phyloP scores from a whole-genome alignment of 2,113 vertebrate genomes.

The Piprites chloris region DNA sequence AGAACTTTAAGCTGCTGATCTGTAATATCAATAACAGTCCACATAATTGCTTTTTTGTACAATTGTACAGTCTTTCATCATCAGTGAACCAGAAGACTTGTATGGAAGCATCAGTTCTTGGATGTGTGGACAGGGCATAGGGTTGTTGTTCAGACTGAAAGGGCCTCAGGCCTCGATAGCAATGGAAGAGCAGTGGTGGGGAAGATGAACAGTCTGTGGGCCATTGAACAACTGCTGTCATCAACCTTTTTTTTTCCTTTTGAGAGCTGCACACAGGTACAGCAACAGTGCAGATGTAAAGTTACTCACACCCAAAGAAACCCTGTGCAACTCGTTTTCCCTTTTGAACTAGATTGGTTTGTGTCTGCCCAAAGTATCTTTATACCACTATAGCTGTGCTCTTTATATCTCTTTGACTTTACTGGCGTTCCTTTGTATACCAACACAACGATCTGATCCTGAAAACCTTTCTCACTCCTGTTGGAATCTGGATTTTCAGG shows the following conservation, averaged over 20 bases:
- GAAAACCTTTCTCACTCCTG: neutral
- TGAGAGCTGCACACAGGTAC: neutral
- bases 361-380: neutral
- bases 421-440: neutral
- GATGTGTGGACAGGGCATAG: neutral
- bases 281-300: neutral
- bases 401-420: neutral
- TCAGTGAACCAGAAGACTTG: neutral
- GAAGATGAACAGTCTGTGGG: neutral
- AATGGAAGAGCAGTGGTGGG: neutral
- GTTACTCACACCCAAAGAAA: neutral
- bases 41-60: neutral
- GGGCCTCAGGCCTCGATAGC: too few relatives aligned
- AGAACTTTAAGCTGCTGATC: neutral
- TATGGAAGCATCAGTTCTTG: neutral
- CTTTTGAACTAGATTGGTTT: neutral
- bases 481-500: conserved; percentile 26
- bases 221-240: neutral
- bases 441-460: neutral
- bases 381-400: neutral
- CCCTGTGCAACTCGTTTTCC: neutral
- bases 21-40: neutral
- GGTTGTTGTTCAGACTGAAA: neutral
- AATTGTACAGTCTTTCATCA: neutral
- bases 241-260: neutral